Base-by-base conservation (phyloP, 2,888 invertebrate genomes). In the Drosophila formosana region DNA sequence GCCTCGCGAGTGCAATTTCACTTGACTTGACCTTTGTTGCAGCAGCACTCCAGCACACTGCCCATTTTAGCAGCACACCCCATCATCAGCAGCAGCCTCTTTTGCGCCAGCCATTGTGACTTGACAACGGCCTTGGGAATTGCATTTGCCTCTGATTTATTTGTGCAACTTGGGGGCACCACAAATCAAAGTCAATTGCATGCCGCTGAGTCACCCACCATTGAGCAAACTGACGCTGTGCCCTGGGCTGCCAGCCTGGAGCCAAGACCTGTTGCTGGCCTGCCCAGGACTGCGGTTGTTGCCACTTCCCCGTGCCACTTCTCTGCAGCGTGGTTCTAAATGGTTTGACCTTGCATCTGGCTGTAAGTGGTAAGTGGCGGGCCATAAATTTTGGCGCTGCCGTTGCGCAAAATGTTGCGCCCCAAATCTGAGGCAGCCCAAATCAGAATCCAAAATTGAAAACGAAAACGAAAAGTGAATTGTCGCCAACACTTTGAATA, bases 141-240 rank as follows among this genome's bases (percentile, higher is more conserved):
- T 78, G 68, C 53, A 82, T 79, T 87, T 78, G 69, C 26, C 53
- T 49, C 69, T 83, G 84, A 88, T 87, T 88, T 81, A 43, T 88
- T 61, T 67, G 46, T 66, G 65, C 70, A 72, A 56, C 72, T 58
- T 53, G 65, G 58, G 49, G 51, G 72, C 78, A 57, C 84, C 66
- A 86, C 87, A 88, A 86, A 88, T 83, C 89, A 83, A 87, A 88
- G 83, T 77, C 81, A 86, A 72, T 47, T 64, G 75, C 60, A 57
- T 32, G 58, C 13, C 32, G 64, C 82, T 88, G 88, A 82, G 60
- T 88, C 89, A 83, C n/a, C 50, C 11, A 9, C 37, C 37, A n/a
- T 11, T 11, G 11, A 34, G 30, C 25, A 25, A 26, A 47, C 49
- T 28, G 28, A 9, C 45, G 63, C 55, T 69, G 30, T 66, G 60